Percentiles rank a stretch among this genome's conserved stretches.
phyloP scores from a whole-genome alignment of 2,113 vertebrate species.

The Dipodomys stephensi region DNA sequence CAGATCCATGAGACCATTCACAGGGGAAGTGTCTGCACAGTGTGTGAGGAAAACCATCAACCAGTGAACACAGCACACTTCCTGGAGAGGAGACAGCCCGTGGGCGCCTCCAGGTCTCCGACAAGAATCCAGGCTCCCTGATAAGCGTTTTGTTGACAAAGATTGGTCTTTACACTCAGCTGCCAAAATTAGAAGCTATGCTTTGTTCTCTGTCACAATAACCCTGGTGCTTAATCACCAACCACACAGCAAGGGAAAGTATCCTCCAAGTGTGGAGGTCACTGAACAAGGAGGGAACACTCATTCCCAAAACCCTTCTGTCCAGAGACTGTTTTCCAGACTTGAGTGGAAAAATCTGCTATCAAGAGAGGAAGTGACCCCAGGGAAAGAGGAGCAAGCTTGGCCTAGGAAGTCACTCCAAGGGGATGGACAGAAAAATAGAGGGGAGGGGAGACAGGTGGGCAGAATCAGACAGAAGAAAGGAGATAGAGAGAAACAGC shows the following conservation, averaged over 20 bases:
- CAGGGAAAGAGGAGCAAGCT: no score
- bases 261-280: constrained; percentile 19
- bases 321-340: background rate
- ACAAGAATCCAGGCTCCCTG: constrained; percentile 1
- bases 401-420: no score
- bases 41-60: background rate
- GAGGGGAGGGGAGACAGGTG: no score
- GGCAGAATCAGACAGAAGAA: no score
- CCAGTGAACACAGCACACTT: background rate
- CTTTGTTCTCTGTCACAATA: constrained; percentile 62
- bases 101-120: background rate
- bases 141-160: constrained; percentile 36
- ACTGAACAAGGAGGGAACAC: background rate
- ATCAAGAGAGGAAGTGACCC: background rate
- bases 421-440: no score
- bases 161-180: constrained; percentile 40
- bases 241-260: constrained; percentile 14
- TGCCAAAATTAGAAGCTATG: constrained; percentile 12
- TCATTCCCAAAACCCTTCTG: constrained; percentile 43
- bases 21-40: background rate
- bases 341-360: no score
- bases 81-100: background rate
- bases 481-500: background rate
- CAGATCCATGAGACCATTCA: background rate
- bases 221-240: constrained; percentile 65